A percentile compares a stretch with the other conserved stretches of the same genome.
Conservation (phyloP, 2,113 vertebrate genomes). For the Crotophaga sulcirostris region DNA sequence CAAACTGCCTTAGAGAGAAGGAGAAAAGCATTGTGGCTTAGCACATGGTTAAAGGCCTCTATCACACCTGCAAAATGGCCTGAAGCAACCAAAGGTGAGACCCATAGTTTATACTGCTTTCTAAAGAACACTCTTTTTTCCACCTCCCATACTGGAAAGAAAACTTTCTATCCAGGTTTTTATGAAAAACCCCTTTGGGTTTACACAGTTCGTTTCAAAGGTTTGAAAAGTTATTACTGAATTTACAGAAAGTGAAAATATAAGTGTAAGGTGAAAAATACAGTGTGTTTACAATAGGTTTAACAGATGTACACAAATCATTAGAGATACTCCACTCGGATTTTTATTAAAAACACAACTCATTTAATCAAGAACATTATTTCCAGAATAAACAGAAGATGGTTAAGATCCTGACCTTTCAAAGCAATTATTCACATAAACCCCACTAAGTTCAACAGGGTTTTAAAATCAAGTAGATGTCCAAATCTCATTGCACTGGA, state of each 20-base stretch:
- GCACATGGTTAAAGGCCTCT: not conserved
- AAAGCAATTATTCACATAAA: not conserved
- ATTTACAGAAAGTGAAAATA: not conserved
- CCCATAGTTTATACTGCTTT: not conserved
- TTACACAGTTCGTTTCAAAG: not conserved
- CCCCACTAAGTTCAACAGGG: not conserved
- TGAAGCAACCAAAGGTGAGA: not conserved
- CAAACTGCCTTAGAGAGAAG: constrained; percentile 18
- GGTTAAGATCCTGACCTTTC: not conserved
- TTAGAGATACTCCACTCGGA: not conserved
- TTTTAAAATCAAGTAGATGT: not conserved
- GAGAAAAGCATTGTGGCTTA: not conserved
- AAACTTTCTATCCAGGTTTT: not conserved
- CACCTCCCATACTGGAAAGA: not conserved
- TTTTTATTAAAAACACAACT: not conserved
- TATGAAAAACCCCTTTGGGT: not conserved
- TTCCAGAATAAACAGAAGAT: not conserved
- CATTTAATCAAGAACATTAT: not conserved
- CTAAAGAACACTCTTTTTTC: not conserved
- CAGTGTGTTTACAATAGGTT: not conserved
- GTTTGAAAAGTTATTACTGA: not conserved
- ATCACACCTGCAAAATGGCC: not conserved
- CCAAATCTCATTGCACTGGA: not conserved
- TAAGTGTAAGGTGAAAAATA: not conserved
- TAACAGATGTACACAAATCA: not conserved